Base-by-base conservation (phyloP, 2,888 invertebrate genomes). In the Eristalis tenax region DNA sequence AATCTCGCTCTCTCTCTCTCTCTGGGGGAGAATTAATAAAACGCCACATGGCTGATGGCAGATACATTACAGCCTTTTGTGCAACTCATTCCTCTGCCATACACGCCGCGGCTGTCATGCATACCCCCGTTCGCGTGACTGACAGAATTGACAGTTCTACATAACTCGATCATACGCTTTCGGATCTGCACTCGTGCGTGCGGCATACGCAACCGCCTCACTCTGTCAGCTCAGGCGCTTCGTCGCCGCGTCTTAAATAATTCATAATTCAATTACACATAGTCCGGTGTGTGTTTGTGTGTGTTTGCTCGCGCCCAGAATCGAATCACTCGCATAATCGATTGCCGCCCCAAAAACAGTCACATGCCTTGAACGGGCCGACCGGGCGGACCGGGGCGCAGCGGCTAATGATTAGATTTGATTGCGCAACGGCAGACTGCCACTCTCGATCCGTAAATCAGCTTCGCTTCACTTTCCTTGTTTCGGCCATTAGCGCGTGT, bases 141-240 rank as follows among this genome's bases (percentile, higher is more conserved):
- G 73, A 77, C 85, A 81, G 68, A 79, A 76, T 68, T 85, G 85
- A 81, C 85, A 81, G 77, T 65, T 74, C 73, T 69, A 77, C 85
- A 81, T 73, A 82, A 81, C 50, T 76, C 76, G 81, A 85, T 85
- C 76, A 71, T 63, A 76, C 65, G 59, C 59, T 71, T 28, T 40
- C 22, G 40, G 64, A 50, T 63, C 10, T 32, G 38, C 50, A 64
- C n/a, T 32, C 70, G 56, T 32, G 70, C 70, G 57, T 64, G 66
- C 22, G 38, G 26, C 64, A n/a, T 28, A 32, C 15, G 63, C 28
- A 63, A 28, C n/a, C 23, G 35, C 38, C 40, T 38, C 28, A 18
- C 23, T 63, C 50, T 35, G 32, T 50, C 56, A 40, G 61, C 38
- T 65, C 18, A 50, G 78, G 26, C 4, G 56, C 8, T 18, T 50